These are phyloP conservation scores for Australoheros facetus DNA, from an alignment of 2,797 vertebrate genomes.

Conservation along the genomic window DNA sequence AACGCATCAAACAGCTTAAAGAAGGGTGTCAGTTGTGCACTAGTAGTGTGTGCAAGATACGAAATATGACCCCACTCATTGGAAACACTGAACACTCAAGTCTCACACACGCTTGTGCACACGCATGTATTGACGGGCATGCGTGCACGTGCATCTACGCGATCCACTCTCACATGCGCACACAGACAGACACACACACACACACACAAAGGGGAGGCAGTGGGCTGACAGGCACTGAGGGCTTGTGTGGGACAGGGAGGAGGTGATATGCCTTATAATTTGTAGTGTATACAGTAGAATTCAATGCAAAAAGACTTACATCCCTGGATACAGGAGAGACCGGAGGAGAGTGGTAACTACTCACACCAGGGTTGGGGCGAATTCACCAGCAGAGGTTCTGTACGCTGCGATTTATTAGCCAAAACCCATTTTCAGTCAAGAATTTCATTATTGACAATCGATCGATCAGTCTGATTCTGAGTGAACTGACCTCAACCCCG, in stretches of 20 bases:
- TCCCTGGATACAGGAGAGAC: constrained; percentile 79
- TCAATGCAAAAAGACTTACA: constrained; percentile 74
- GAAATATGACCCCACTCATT: constrained; percentile 88
- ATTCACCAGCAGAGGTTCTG: constrained; percentile 61
- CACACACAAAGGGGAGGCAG: constrained; percentile 87
- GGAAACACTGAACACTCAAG: constrained; percentile 88
- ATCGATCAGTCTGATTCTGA: constrained; percentile 21
- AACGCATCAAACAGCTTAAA: constrained; percentile 96
- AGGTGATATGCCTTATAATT: constrained; percentile 80
- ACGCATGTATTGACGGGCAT: constrained; percentile 48
- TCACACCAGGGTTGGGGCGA: constrained; percentile 69
- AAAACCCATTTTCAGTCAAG: constrained; percentile 49
- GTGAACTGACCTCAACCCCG: constrained; percentile 79
- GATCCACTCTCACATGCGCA: not conserved
- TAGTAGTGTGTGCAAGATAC: constrained; percentile 94
- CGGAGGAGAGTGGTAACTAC: constrained; percentile 73
- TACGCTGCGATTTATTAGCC: constrained; percentile 35
- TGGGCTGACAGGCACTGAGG: constrained; percentile 91
- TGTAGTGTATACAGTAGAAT: constrained; percentile 83
- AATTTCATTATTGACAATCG: constrained; percentile 41
- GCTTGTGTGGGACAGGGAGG: constrained; percentile 75
- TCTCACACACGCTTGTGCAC: constrained; percentile 61
- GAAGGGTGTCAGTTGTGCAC: constrained; percentile 99
- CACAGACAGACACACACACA: not conserved
- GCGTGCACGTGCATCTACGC: too few species aligned